Evolutionary conservation across 1,140 invertebrate species (phyloP), one percentile per base, ranked within the genome.

Genomic region (Tribolium madens): DNA sequence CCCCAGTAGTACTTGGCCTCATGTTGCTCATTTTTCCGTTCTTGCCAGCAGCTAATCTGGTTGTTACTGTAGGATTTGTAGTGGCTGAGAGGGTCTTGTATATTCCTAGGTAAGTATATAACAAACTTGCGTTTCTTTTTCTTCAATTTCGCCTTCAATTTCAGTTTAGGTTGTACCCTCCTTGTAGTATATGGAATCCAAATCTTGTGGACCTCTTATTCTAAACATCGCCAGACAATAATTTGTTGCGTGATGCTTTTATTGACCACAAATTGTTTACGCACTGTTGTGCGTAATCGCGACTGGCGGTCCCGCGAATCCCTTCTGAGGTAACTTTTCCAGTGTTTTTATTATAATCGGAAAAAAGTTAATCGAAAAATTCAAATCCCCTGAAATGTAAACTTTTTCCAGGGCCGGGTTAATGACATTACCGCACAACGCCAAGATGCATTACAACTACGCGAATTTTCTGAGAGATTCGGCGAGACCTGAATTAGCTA

Each of bases 371-470:
- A 26, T 26, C 21, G 21, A 26, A 26, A 26, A 26, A 4, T 26
- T 4, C 21, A 26, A 26, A 26, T 26, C 21, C 21, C 21, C 3
- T 26, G 2, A 26, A 26, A 26, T 26, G 21, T 17, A 31, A 12
- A 60, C n/a, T 47, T 46, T n/a, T 64, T 91, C 57, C 88, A 96
- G 95, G 84, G 91, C 95, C 6, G 95, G 95, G 12, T 84, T 97
- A 26, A 88, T 90, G 77, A 91, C 92, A 1, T 84, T 96, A 14
- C 95, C 95, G 0, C 90, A 94, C 84, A 97, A 97, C 84, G 95
- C 95, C 17, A 97, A 97, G 87, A 91, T 96, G 87, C 95, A 96
- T 87, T 97, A 96, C 87, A 97, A 97, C 86, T 96, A 93, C 85
- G 95, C 92, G 14, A 97, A 97, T 88, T 93, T 94, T 83, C 89